phyloP scores from a whole-genome alignment of 1,140 invertebrate species.

The Bombus breviceps region DNA sequence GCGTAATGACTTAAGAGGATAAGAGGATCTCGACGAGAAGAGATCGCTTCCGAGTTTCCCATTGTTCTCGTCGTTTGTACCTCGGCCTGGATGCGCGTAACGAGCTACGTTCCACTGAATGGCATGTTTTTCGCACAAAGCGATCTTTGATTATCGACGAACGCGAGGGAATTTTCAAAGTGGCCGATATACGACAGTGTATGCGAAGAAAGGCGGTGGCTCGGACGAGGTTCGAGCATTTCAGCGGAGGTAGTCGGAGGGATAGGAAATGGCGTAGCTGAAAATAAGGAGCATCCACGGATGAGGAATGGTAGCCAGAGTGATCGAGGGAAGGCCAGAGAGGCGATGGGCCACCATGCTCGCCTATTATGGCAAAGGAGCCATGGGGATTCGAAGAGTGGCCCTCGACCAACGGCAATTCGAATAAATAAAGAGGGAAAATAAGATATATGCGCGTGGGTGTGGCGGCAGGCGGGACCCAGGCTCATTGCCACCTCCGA shows the following conservation, averaged over 20 bases:
- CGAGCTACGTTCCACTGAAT: not conserved
- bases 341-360: constrained; percentile 75
- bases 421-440: constrained; percentile 79
- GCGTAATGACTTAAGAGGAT: constrained; percentile 70
- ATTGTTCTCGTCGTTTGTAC: not conserved
- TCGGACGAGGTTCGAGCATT: not conserved
- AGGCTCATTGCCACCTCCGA: constrained; percentile 79
- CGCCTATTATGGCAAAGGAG: constrained; percentile 74
- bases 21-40: constrained; percentile 68
- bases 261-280: constrained; percentile 13
- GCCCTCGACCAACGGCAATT: constrained; percentile 77
- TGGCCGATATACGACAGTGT: not conserved
- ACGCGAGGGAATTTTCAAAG: not conserved
- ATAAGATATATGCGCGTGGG: constrained; percentile 80
- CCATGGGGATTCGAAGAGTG: constrained; percentile 74
- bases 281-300: constrained; percentile 48
- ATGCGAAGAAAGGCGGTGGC: not conserved
- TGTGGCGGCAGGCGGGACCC: constrained; percentile 79
- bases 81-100: not conserved
- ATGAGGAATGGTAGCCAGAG: constrained; percentile 68
- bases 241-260: not conserved
- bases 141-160: not conserved
- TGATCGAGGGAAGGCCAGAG: constrained; percentile 62
- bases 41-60: constrained; percentile 31
- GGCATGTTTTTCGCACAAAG: not conserved